Evolutionary conservation across 2,888 invertebrate species (phyloP), one percentile per base, ranked within the genome.

Genomic region (Tetheella fluctuosa): DNA sequence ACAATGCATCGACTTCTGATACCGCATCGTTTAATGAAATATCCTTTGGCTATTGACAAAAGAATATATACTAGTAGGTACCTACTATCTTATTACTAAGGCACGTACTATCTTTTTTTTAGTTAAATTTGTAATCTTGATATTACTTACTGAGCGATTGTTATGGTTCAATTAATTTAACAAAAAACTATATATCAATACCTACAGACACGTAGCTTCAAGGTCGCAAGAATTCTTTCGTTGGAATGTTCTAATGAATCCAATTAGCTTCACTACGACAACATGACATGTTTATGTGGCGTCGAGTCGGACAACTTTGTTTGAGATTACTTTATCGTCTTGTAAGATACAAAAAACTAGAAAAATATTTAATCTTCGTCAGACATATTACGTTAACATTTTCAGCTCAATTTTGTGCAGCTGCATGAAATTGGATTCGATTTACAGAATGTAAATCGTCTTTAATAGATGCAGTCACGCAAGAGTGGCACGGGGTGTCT

Each of bases 361-460:
- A 20, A 42, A 15, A 5, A 20, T 63, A 67, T 59, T 61, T 61
- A 67, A 69, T 60, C 61, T 61, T 62, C 59, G 65, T 59, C 67
- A 67, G 59, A 63, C 28, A 52, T 63, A 62, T 20, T 10, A 48
- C 48, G 10, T 48, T 20, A 48, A n/a, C 10, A 20, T 48, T 17
- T 48, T 20, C 8, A 48, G 10, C 20, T 20, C 10, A 48, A 48
- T 10, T 48, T 48, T 20, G 20, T 48, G 20, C 48, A 48, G 10
- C 20, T 48, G n/a, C 68, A 72, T 64, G 67, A 66, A 71, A 81
- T 77, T 72, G 73, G 66, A 74, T 80, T 74, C 73, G 70, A 67
- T 74, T 73, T 76, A 83, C 78, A 76, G 71, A 70, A 74, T 79
- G 80, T 80, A 80, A 81, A 81, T 81, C 77, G 81, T 75, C 67